phyloP scores from a whole-genome alignment of 2,113 vertebrate species.

The Perca fluviatilis region DNA sequence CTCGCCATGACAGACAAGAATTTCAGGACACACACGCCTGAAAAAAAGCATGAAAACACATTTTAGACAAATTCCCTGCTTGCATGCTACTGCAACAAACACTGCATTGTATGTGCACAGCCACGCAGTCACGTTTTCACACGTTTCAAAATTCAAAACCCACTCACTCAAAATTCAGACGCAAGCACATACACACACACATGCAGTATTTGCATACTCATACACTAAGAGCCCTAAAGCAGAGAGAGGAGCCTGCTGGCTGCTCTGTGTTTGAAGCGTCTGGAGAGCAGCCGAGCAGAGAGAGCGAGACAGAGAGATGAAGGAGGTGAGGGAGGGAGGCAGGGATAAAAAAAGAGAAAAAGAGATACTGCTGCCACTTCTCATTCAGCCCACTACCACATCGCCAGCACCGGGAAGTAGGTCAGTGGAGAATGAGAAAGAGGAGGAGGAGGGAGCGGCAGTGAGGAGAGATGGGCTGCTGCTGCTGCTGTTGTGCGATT shows the following conservation, averaged over 20 bases:
- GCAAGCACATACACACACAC: slow-evolving; percentile 42
- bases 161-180: slow-evolving; percentile 37
- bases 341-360: slow-evolving; percentile 48
- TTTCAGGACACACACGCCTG: background rate
- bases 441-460: slow-evolving; percentile 16
- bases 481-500: slow-evolving; percentile 11
- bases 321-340: slow-evolving; percentile 27
- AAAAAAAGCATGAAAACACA: slow-evolving; percentile 1
- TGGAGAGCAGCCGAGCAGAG: slow-evolving; percentile 48
- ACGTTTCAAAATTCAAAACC: slow-evolving; percentile 24
- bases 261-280: slow-evolving; percentile 56
- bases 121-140: slow-evolving; percentile 5
- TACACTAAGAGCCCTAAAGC: slow-evolving; percentile 42
- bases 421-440: slow-evolving; percentile 75
- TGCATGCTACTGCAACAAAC: background rate
- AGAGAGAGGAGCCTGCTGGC: slow-evolving; percentile 43
- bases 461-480: slow-evolving; percentile 41
- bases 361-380: slow-evolving; percentile 74
- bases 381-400: slow-evolving; percentile 77
- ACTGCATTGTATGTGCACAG: background rate
- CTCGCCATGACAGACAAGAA: background rate
- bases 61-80: background rate
- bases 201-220: slow-evolving; percentile 38
- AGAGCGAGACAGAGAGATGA: slow-evolving; percentile 31
- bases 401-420: slow-evolving; percentile 76